Base-by-base conservation (phyloP, 2,797 vertebrate species). In the Acipenser transmontanus region DNA sequence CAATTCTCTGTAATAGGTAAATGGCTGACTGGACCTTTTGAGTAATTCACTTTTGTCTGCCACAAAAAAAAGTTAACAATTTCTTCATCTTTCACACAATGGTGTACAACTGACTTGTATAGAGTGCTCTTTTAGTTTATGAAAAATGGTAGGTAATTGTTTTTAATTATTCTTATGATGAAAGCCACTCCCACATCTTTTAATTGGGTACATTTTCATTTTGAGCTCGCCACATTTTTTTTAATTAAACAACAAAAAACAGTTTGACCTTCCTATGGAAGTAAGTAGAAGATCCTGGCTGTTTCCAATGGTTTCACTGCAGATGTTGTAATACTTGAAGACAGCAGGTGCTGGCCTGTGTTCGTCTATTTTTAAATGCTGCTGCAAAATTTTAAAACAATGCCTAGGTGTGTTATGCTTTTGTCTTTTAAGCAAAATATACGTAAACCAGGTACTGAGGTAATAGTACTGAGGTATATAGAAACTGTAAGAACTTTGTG, bases 1-100 rank as follows among this genome's bases (percentile, higher is more conserved):
- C 94, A 96, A 34, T 34, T 97, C 93, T 96, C 93, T 98, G 95
- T 97, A 94, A 91, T 95, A 92, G 95, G 89, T 93, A 91, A 90
- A 91, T 93, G 93, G 91, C 89, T 86, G 93, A 93, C 90, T 89
- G 96, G 94, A 96, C 93, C 91, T 77, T 92, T 77, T 71, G 34
- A 88, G 79, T 84, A 88, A 87, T 91, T 88, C 89, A 84, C 87
- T 89, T 89, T 88, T 91, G 89, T 93, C 92, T 92, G 88, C 93
- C 91, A 83, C 70, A 88, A 34, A 34, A 17, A 17, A 34, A 65
- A 88, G 89, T 86, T 91, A 94, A 88, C 84, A 92, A 92, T 92
- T 90, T 92, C 92, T 89, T 94, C 93, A 91, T 92, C 87, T 93
- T 91, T 94, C 91, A 93, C 93, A 92, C 94, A 93, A 92, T 91